Evolutionary conservation across 2,888 invertebrate species (phyloP).

Genomic region (Aleiodes leptofemur): DNA sequence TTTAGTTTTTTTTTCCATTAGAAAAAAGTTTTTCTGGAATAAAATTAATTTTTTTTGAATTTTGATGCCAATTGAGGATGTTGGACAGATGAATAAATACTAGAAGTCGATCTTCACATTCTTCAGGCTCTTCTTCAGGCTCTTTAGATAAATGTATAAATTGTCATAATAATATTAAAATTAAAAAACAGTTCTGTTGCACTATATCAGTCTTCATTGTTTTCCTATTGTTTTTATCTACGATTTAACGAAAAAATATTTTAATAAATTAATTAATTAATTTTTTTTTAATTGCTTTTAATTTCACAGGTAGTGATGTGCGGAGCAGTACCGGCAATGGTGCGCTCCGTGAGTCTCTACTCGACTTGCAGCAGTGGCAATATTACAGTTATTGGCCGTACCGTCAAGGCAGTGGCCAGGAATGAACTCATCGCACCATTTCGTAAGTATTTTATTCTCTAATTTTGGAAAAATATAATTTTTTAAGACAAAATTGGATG

Average conservation of each 20-base stretch:
- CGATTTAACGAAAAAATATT: too few species aligned
- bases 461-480: constrained; percentile 2
- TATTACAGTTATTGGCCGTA: constrained; percentile 81
- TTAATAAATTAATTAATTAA: background rate
- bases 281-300: constrained; percentile 30
- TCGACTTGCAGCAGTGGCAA: constrained; percentile 82
- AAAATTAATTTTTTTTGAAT: too few species aligned
- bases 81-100: too few species aligned
- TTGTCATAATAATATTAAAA: too few species aligned
- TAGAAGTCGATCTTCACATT: too few species aligned
- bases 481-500: too few species aligned
- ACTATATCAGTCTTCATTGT: too few species aligned
- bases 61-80: too few species aligned
- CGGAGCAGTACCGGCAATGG: constrained; percentile 85
- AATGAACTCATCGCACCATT: constrained; percentile 77
- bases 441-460: constrained; percentile 79
- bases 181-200: too few species aligned
- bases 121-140: too few species aligned
- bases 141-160: too few species aligned
- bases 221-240: too few species aligned
- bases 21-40: background rate
- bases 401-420: constrained; percentile 80
- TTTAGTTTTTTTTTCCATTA: background rate
- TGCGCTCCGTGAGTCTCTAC: constrained; percentile 83
- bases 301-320: constrained; percentile 82